phyloP scores from a whole-genome alignment of 2,888 invertebrate species.

The Diogma glabrata region DNA sequence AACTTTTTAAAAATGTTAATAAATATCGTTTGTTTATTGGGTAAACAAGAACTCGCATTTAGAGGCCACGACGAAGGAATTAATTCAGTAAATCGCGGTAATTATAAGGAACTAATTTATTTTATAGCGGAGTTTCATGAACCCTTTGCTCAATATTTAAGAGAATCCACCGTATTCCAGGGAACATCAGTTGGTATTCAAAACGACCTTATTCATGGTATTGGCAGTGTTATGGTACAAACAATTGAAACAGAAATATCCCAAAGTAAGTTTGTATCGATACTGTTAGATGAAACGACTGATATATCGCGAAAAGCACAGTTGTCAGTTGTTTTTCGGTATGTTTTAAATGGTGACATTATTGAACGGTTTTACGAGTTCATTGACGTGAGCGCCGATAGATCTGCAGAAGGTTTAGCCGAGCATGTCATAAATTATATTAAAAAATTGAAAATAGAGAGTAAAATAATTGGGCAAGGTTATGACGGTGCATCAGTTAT shows the following conservation, averaged over 20 bases:
- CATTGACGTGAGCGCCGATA: neutral
- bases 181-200: neutral
- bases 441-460: constrained; percentile 6
- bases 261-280: neutral
- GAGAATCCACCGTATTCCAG: neutral
- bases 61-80: neutral
- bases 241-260: neutral
- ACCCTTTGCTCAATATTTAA: neutral
- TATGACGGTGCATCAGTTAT: constrained; percentile 20
- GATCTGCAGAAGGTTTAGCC: neutral
- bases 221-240: neutral
- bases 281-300: constrained; percentile 3
- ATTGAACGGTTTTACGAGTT: neutral
- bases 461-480: constrained; percentile 20
- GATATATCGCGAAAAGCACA: neutral
- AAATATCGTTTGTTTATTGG: no score
- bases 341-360: neutral
- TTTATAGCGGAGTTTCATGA: neutral
- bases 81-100: neutral
- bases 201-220: neutral
- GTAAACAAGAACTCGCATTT: neutral
- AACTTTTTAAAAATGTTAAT: neutral
- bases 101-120: neutral
- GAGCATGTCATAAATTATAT: constrained; percentile 16
- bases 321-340: constrained; percentile 2